A percentile compares a stretch with the other conserved stretches of the same genome.
Evolutionary conservation across 2,113 vertebrate species (phyloP).

Genomic region (Speoplatyrhinus poulsoni): DNA sequence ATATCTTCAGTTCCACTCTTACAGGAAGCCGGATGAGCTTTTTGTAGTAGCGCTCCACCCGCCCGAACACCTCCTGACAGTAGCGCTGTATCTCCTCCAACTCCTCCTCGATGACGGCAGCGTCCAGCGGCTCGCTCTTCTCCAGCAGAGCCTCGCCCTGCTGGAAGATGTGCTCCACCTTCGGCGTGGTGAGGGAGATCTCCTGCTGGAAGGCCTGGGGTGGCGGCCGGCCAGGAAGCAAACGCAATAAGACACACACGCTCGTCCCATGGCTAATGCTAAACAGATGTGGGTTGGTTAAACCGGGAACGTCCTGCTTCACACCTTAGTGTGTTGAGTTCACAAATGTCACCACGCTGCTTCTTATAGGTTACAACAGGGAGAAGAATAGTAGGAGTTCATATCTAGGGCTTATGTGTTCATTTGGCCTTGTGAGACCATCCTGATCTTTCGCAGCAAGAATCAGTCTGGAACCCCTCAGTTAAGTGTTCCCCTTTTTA

Average conservation of each 20-base stretch:
- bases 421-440: too few species aligned
- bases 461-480: too few species aligned
- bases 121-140: slow-evolving; percentile 94
- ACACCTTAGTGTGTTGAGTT: too few species aligned
- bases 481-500: too few species aligned
- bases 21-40: slow-evolving; percentile 93
- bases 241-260: neutral
- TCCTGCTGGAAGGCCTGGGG: slow-evolving; percentile 93
- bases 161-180: slow-evolving; percentile 88
- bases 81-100: slow-evolving; percentile 91
- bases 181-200: slow-evolving; percentile 87
- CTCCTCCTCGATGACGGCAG: slow-evolving; percentile 93
- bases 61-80: slow-evolving; percentile 95
- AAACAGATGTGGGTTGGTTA: neutral
- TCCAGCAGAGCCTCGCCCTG: slow-evolving; percentile 92
- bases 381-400: too few species aligned
- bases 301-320: too few species aligned
- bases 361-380: too few species aligned
- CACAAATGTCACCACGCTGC: too few species aligned
- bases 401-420: too few species aligned
- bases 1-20: slow-evolving; percentile 19
- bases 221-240: neutral
- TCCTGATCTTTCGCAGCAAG: too few species aligned
- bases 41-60: slow-evolving; percentile 93
- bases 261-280: neutral